Base-by-base conservation (phyloP, 92 coral and sea anemone species). In the Paragorgia papillata region DNA sequence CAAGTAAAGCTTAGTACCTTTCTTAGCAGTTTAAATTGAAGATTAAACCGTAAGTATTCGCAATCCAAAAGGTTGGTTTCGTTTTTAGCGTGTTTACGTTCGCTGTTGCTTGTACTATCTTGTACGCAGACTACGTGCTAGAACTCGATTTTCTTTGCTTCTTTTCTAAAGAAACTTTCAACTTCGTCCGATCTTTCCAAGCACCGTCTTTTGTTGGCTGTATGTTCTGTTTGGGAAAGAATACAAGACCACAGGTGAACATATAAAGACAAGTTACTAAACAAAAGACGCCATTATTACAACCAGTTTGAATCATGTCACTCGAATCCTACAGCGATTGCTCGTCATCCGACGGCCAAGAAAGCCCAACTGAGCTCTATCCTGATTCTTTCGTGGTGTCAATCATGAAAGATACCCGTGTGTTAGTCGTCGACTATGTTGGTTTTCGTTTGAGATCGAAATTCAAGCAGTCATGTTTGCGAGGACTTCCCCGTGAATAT, bases 391-490 rank as follows among this genome's bases (percentile, higher is more conserved):
- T 70, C 41, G 2, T 27, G 21, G 17, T n/a, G 22, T 43, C 62
- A 28, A 31, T 54, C 37, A 14, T 24, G 41, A 54, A 54, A 31
- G 77, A 70, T 46, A 70, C 62, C 37, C 39, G 28, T 10, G 49
- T 29, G 1, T 49, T 70, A 34, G 49, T 70, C 61, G 62, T 50
- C 28, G 98, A 94, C 95, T 94, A 94, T 67, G 61, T 94, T 57
- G 87, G 95, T 65, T 91, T 66, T 74, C 92, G 98, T 46, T 76
- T 94, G 85, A 90, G 98, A 75, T 75, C 82, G 69, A 91, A 94
- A 84, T 91, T 94, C 82, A 91, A 87, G 74, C 98, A 94, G 79
- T 89, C 87, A 82, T 86, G 76, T 84, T 89, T 94, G 80, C 84
- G 80, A 53, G 97, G 97, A 7, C 85, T 94, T 73, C 92, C 90